A percentile compares a stretch with the other conserved stretches of the same genome.
Evolutionary conservation across 2,113 vertebrate genomes (phyloP).

Genomic region (Xiphophorus maculatus): DNA sequence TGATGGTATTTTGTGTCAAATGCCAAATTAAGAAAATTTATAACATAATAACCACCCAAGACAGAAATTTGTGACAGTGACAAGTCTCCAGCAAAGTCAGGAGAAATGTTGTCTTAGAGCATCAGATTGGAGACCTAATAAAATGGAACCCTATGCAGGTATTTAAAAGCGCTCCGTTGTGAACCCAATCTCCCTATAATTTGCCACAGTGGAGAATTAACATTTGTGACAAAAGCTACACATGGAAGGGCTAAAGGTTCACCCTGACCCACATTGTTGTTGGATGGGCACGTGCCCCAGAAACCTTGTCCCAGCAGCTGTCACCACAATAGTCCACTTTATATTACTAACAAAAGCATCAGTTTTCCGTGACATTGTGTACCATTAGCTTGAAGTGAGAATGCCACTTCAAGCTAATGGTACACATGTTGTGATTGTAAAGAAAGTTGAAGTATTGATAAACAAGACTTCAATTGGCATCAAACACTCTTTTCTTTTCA

Average conservation of each 20-base stretch:
- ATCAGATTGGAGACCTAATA: background rate
- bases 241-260: background rate
- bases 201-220: background rate
- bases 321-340: too few relatives aligned
- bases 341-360: too few relatives aligned
- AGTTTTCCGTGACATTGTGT: too few relatives aligned
- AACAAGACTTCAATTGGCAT: too few relatives aligned
- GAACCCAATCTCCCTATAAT: background rate
- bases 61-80: background rate
- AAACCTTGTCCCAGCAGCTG: too few relatives aligned
- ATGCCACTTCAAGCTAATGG: too few relatives aligned
- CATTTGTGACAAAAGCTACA: background rate
- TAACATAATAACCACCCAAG: background rate
- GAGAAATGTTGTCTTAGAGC: background rate
- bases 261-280: background rate
- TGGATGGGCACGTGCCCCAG: too few relatives aligned
- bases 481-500: too few relatives aligned
- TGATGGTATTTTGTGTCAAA: background rate
- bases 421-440: too few relatives aligned
- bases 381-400: too few relatives aligned
- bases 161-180: background rate
- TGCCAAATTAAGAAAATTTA: background rate
- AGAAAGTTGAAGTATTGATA: too few relatives aligned
- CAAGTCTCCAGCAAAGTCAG: background rate
- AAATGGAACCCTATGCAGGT: background rate